phyloP scores from a whole-genome alignment of 2,113 vertebrate species.

The Martes martes region DNA sequence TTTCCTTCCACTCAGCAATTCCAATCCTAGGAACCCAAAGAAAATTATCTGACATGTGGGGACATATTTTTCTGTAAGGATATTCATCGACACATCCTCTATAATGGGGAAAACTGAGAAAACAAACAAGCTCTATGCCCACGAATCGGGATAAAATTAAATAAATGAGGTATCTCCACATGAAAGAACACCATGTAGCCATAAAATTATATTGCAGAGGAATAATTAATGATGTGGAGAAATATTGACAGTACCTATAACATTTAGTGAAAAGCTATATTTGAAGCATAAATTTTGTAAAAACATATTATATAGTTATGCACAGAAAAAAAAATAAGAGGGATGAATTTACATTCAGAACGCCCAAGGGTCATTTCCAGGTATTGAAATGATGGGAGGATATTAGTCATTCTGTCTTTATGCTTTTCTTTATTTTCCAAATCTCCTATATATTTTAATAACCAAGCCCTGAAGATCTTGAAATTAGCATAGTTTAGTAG shows the following conservation, averaged over 20 bases:
- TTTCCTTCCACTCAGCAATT: neutral
- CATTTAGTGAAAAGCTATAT: neutral
- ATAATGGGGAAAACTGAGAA: neutral
- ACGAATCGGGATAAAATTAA: neutral
- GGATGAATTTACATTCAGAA: neutral
- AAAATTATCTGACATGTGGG: neutral
- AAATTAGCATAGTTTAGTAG: constrained; percentile 58
- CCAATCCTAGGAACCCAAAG: neutral
- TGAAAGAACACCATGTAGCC: neutral
- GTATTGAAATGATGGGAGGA: neutral
- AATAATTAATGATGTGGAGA: constrained; percentile 14
- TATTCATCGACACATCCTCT: neutral
- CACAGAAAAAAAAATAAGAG: neutral
- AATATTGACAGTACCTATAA: neutral
- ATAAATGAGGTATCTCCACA: neutral
- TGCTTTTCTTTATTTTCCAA: neutral
- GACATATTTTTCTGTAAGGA: neutral
- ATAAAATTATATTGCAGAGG: constrained; percentile 14
- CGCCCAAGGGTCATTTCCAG: neutral
- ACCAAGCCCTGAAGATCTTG: neutral
- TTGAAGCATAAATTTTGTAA: neutral
- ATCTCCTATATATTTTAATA: neutral
- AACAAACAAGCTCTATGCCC: neutral
- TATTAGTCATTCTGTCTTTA: neutral
- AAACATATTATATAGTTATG: neutral